These are phyloP conservation scores for Bovichtus variegatus DNA, from an alignment of 2,797 vertebrate genomes.

Conservation along the genomic window DNA sequence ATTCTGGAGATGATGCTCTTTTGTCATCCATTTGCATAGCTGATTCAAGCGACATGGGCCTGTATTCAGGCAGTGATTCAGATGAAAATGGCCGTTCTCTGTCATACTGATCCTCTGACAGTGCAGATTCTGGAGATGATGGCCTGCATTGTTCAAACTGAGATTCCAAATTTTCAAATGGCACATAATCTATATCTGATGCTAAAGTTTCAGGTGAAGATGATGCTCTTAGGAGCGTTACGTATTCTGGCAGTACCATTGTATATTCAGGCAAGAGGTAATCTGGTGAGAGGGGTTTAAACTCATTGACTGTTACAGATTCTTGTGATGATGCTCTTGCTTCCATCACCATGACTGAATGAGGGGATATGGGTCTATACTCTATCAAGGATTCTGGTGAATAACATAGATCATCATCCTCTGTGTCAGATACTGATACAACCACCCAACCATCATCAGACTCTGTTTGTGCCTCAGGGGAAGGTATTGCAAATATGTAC, in stretches of 20 bases:
- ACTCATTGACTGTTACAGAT: constrained; percentile 52
- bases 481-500: constrained; percentile 41
- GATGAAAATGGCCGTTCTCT: constrained; percentile 41
- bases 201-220: constrained; percentile 66
- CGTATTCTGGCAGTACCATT: constrained; percentile 40
- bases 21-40: constrained; percentile 33
- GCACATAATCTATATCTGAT: constrained; percentile 55
- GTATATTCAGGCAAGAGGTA: constrained; percentile 64
- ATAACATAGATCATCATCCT: constrained; percentile 17
- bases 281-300: constrained; percentile 67
- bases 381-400: constrained; percentile 53
- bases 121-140: constrained; percentile 50
- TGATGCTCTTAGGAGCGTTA: constrained; percentile 44
- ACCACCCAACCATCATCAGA: constrained; percentile 17
- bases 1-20: constrained; percentile 77
- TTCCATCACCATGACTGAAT: constrained; percentile 25
- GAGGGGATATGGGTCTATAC: constrained; percentile 45
- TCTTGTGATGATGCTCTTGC: constrained; percentile 55
- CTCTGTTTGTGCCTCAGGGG: not conserved
- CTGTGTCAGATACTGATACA: constrained; percentile 19
- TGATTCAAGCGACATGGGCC: constrained; percentile 52
- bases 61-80: constrained; percentile 65
- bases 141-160: constrained; percentile 34
- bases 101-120: constrained; percentile 20
- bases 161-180: constrained; percentile 24